These are phyloP conservation scores for Enoplosus armatus DNA, from an alignment of 2,797 vertebrate genomes.

Conservation along the genomic window DNA sequence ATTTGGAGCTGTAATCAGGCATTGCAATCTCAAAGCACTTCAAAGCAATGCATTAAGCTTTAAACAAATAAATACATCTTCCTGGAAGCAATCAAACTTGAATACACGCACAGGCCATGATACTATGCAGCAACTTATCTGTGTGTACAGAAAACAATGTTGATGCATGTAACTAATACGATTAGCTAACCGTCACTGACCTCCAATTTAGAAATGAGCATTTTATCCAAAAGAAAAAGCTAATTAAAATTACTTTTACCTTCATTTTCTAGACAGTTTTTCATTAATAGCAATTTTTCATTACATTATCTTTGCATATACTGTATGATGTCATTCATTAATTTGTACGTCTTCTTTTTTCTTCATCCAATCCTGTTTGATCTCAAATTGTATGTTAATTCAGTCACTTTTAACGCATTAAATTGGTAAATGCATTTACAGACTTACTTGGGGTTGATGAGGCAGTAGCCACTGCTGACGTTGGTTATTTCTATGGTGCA, in stretches of 20 bases:
- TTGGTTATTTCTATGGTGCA: constrained; percentile 82
- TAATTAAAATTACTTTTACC: neutral
- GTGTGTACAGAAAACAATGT: neutral
- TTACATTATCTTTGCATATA: neutral
- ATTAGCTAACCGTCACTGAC: neutral
- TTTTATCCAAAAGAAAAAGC: neutral
- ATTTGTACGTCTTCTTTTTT: neutral
- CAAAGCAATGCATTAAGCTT: constrained; percentile 16
- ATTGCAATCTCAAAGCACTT: constrained; percentile 13
- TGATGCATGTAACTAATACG: neutral
- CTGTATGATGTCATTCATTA: neutral
- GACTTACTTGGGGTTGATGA: constrained; percentile 85
- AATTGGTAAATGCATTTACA: neutral
- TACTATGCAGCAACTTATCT: neutral
- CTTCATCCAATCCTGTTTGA: neutral
- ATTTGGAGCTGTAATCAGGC: constrained; percentile 9
- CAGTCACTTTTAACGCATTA: neutral
- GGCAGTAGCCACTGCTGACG: constrained; percentile 69
- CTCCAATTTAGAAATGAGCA: neutral
- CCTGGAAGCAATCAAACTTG: neutral
- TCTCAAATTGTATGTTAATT: neutral
- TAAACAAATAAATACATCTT: neutral
- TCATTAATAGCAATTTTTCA: neutral
- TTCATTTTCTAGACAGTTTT: neutral
- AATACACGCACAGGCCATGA: neutral